These are phyloP conservation scores for Hydraecia micacea DNA, from an alignment of 2,888 invertebrate species.

Conservation along the genomic window DNA sequence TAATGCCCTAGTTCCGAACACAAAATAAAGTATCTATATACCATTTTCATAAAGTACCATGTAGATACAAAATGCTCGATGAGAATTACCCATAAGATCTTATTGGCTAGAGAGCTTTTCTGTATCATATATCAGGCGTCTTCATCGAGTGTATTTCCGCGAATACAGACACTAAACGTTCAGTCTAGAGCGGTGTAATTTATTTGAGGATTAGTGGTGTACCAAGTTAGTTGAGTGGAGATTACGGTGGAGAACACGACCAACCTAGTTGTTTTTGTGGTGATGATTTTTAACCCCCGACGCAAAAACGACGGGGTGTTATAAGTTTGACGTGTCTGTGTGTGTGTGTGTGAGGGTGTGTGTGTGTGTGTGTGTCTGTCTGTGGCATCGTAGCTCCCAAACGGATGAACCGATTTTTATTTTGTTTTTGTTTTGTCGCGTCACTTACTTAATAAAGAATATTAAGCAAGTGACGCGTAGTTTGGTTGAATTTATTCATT, in stretches of 20 bases:
- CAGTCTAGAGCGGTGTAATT: slow-evolving; percentile 54
- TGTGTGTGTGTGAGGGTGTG: no score
- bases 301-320: no score
- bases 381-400: no score
- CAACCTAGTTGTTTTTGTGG: slow-evolving; percentile 18
- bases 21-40: background rate
- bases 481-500: background rate
- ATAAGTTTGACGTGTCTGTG: no score
- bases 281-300: no score
- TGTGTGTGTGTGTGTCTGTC: no score
- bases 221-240: slow-evolving; percentile 40
- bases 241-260: slow-evolving; percentile 50
- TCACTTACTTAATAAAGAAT: no score
- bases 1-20: slow-evolving; percentile 9
- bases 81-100: slow-evolving; percentile 8
- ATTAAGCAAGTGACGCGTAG: slow-evolving; percentile 15
- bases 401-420: slow-evolving; percentile 21
- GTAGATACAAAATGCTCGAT: background rate
- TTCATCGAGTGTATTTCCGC: slow-evolving; percentile 52
- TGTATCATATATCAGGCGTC: slow-evolving; percentile 40
- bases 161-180: slow-evolving; percentile 57
- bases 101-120: slow-evolving; percentile 34
- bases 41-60: background rate
- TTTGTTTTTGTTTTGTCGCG: no score
- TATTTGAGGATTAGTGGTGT: slow-evolving; percentile 60